A percentile compares a stretch with the other conserved stretches of the same genome.
phyloP scores from a whole-genome alignment of 2,888 invertebrate species.

The Tachina grossa region DNA sequence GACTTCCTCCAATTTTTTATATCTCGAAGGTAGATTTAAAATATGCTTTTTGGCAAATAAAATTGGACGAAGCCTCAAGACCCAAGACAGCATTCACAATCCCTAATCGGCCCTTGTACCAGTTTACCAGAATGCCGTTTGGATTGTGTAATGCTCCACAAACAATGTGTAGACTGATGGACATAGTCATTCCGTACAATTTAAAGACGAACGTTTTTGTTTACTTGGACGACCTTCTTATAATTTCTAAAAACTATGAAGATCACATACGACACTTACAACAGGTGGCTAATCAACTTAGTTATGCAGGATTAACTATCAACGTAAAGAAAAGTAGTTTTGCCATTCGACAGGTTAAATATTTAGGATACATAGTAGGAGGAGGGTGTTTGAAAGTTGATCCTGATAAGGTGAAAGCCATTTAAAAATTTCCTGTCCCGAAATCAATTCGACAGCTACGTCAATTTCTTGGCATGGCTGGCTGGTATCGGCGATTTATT shows the following conservation, averaged over 20 bases:
- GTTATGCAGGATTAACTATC: not conserved
- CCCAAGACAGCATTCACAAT: slow-evolving; percentile 23
- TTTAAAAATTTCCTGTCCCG: not conserved
- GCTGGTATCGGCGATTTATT: slow-evolving; percentile 16
- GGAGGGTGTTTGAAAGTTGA: slow-evolving; percentile 11
- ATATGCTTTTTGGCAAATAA: too few relatives aligned
- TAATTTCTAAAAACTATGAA: not conserved
- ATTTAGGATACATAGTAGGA: slow-evolving; percentile 10
- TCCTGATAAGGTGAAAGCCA: not conserved
- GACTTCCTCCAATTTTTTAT: slow-evolving; percentile 39
- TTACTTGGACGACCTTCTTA: too few relatives aligned
- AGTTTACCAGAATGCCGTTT: too few relatives aligned
- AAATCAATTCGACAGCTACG: not conserved
- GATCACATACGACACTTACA: slow-evolving; percentile 13
- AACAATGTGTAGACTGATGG: slow-evolving; percentile 31
- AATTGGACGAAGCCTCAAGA: too few relatives aligned
- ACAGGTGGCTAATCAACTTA: slow-evolving; percentile 12
- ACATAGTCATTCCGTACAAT: slow-evolving; percentile 14
- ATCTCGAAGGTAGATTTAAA: slow-evolving; percentile 22
- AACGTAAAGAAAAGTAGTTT: slow-evolving; percentile 19
- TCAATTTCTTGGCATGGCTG: slow-evolving; percentile 9
- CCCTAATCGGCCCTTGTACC: slow-evolving; percentile 1
- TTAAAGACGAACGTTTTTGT: slow-evolving; percentile 27
- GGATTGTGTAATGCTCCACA: not conserved
- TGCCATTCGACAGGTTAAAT: not conserved